phyloP scores from a whole-genome alignment of 2,113 vertebrate genomes.

The Serilophus lunatus region DNA sequence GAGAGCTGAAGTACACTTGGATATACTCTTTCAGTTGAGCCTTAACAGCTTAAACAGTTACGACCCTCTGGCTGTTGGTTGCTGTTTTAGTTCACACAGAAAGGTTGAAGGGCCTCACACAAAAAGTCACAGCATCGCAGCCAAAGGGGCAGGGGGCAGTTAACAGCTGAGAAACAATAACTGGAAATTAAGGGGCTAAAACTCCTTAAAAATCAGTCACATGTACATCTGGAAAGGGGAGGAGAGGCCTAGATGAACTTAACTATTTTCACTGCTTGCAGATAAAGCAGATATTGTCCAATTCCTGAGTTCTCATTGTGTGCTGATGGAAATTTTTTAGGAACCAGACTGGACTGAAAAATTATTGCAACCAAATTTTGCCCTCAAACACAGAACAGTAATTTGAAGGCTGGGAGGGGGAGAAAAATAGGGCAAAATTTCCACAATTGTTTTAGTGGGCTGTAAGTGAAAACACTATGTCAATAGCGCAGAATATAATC shows the following conservation, averaged over 20 bases:
- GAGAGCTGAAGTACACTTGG: background rate
- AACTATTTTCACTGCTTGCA: background rate
- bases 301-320: background rate
- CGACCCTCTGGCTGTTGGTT: background rate
- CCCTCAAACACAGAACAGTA: background rate
- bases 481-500: background rate
- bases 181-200: background rate
- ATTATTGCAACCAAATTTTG: background rate
- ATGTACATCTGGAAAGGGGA: background rate
- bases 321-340: background rate
- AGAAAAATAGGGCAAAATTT: background rate
- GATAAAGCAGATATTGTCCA: background rate
- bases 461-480: background rate
- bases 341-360: background rate
- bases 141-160: background rate
- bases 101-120: background rate
- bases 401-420: background rate
- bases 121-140: background rate
- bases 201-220: background rate
- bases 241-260: background rate
- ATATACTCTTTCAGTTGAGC: background rate
- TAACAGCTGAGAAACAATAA: conserved; percentile 6
- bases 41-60: conserved; percentile 20
- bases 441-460: background rate
- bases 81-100: background rate